phyloP scores from a whole-genome alignment of 2,888 invertebrate species.

The Nomada goodeniana region DNA sequence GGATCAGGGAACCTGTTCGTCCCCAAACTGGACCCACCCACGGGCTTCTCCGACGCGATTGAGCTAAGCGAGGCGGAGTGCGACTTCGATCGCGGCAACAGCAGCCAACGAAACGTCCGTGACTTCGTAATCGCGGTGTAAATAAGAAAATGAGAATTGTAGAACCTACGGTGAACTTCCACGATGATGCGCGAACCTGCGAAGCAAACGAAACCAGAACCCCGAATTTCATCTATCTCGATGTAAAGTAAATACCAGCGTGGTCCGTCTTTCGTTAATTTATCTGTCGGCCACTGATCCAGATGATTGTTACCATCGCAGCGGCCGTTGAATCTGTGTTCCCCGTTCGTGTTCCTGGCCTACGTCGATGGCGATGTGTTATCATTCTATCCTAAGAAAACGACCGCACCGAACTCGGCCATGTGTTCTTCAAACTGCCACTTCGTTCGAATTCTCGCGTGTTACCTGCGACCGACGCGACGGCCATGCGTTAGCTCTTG shows the following conservation, averaged over 20 bases:
- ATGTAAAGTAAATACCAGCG: conserved; percentile 36
- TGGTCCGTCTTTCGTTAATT: conserved; percentile 73
- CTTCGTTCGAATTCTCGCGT: conserved; percentile 37
- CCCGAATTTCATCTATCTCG: conserved; percentile 30
- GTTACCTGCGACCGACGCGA: conserved; percentile 5
- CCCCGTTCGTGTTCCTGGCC: conserved; percentile 64
- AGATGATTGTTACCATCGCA: background rate
- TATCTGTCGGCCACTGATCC: conserved; percentile 25
- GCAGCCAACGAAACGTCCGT: conserved; percentile 81
- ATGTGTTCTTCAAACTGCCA: conserved; percentile 66
- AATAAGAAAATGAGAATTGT: conserved; percentile 71
- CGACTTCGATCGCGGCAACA: conserved; percentile 85
- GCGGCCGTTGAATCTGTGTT: conserved; percentile 14
- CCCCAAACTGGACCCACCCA: conserved; percentile 89
- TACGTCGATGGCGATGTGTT: conserved; percentile 43
- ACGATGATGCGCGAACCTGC: conserved; percentile 42
- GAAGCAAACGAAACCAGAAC: conserved; percentile 7
- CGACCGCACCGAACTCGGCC: conserved; percentile 39
- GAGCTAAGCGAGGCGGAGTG: conserved; percentile 87
- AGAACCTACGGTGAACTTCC: conserved; percentile 51
- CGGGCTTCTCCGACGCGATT: conserved; percentile 91
- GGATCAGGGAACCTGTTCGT: conserved; percentile 84
- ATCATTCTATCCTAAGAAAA: conserved; percentile 26
- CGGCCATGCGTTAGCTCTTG: background rate
- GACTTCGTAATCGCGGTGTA: conserved; percentile 84